Base-by-base conservation (phyloP, 2,113 vertebrate species). In the Sorex araneus region DNA sequence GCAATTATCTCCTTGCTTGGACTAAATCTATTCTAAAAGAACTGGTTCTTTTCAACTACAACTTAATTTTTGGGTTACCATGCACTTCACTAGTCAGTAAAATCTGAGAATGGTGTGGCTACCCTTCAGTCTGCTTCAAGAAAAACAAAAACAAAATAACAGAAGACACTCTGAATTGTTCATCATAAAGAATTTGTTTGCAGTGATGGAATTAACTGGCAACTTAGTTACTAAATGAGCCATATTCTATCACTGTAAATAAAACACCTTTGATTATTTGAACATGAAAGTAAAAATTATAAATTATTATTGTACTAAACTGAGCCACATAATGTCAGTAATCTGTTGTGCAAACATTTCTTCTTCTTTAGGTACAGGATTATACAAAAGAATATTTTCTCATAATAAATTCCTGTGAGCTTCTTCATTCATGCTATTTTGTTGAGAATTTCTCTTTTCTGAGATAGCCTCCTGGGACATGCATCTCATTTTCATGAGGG, bases 381-480 rank as follows among this genome's bases (percentile, higher is more conserved):
- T 90, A 94, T 32, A 94, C 16, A 91, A 93, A 92, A 94, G 81
- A 91, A 78, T 91, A 96, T 85, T 89, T 89, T 93, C 69, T 97
- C 76, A 10, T 91, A 94, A 94, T 95, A 91, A 92, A 94, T 86
- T 94, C 50, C 92, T 89, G 25, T 96, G 70, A 88, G 78, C 60
- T 43, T 63, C 73, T 92, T 92, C 90, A 93, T 89, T 95, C 88
- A 94, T 86, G 77, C 36, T 92, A 95, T 94, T 96, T 94, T 92
- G 95, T 94, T 97, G 94, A 95, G 91, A 97, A 90, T 93, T 96
- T 95, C 86, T 94, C 91, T 87, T 92, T 87, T 92, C 50, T 92
- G 34, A 95, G 96, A 96, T 94, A 97, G 94, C 93, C 94, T 96
- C 96, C 73, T 93, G 92, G 92, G 96, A 96, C 89, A 95, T 25